Percentiles rank a stretch among this genome's conserved stretches.
Conservation (phyloP, 2,797 vertebrate species). For the Agapornis canus region DNA sequence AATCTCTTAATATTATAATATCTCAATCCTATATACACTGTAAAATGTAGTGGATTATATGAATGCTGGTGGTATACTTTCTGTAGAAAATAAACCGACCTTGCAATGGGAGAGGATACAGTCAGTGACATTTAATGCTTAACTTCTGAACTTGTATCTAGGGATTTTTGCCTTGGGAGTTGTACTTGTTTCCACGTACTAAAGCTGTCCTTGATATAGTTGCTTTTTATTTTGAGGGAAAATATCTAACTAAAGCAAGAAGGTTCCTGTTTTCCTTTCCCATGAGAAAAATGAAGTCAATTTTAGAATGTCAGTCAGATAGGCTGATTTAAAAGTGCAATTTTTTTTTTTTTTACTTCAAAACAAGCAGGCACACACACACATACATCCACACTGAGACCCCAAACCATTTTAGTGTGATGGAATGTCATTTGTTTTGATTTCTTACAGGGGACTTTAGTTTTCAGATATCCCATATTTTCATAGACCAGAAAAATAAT, state of each 20-base stretch:
- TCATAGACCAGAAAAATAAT: background rate
- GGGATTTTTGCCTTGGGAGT: background rate
- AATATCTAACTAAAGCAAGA: background rate
- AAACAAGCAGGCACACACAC: background rate
- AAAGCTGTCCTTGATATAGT: background rate
- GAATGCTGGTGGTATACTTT: background rate
- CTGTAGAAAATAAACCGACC: background rate
- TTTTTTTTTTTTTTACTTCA: background rate
- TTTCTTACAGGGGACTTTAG: background rate
- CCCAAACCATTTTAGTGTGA: background rate
- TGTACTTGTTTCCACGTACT: background rate
- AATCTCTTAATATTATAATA: background rate
- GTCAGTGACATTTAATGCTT: background rate
- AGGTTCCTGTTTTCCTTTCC: background rate
- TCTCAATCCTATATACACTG: background rate
- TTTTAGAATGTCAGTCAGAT: background rate
- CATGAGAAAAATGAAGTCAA: slow-evolving; percentile 1
- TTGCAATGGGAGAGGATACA: background rate
- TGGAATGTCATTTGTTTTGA: background rate
- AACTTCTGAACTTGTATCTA: background rate
- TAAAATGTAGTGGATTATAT: background rate
- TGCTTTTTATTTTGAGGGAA: background rate
- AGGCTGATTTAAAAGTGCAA: background rate
- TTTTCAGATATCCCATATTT: background rate
- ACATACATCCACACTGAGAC: background rate